Evolutionary conservation across 2,113 vertebrate genomes (phyloP).

Genomic region (Cisticola juncidis): DNA sequence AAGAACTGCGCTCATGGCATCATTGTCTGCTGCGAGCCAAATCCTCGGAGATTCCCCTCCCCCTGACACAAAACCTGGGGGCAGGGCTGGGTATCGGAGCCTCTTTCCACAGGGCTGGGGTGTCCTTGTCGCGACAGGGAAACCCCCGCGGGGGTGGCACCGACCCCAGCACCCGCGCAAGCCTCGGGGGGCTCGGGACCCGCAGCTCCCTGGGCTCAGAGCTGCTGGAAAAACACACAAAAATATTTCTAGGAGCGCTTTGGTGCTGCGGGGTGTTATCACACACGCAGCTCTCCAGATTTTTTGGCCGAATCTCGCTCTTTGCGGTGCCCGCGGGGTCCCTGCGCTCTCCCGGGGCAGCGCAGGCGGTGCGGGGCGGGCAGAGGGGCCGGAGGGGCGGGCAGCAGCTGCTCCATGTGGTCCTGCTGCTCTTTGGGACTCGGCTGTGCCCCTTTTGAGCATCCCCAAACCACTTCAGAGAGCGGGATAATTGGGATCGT

Average conservation of each 20-base stretch:
- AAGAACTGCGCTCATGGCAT: conserved; percentile 21
- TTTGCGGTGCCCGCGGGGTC: too few relatives aligned
- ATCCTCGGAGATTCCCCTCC: conserved; percentile 43
- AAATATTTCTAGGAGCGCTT: too few relatives aligned
- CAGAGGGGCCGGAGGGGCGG: neutral
- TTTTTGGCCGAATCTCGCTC: neutral
- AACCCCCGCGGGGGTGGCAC: neutral
- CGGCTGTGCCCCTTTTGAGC: neutral
- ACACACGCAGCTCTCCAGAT: neutral
- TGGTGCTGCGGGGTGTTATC: too few relatives aligned
- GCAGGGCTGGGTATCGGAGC: neutral
- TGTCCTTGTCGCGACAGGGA: neutral
- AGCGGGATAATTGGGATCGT: neutral
- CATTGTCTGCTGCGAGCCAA: conserved; percentile 41
- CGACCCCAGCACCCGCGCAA: rapidly evolving
- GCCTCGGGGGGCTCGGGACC: neutral
- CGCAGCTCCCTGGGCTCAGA: rapidly evolving
- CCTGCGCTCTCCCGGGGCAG: too few relatives aligned
- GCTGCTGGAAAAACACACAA: neutral
- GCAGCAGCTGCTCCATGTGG: conserved; percentile 24
- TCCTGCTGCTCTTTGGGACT: neutral
- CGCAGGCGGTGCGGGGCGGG: too few relatives aligned
- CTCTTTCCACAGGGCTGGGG: neutral
- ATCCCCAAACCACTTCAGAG: conserved; percentile 52
- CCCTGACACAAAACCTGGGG: neutral